Base-by-base conservation (phyloP, 2,113 vertebrate species). In the Vulpes vulpes region DNA sequence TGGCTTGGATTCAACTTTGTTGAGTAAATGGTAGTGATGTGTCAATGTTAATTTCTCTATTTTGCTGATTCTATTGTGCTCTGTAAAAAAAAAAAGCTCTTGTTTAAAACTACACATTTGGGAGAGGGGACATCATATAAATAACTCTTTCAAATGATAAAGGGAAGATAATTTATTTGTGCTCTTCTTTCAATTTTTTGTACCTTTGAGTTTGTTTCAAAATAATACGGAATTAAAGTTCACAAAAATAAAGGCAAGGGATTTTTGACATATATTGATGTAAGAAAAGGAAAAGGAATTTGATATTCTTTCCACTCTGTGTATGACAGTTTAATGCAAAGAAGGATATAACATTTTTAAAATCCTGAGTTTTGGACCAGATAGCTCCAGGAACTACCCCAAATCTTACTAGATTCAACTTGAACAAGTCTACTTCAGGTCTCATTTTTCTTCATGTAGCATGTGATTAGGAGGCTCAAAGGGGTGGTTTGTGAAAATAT, bases 131-230 rank as follows among this genome's bases (percentile, higher is more conserved):
- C 2, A 74, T 43, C 0, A 35, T 71, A 2, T 55, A 53, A 93
- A 71, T 32, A 53, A 30, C 1, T 22, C 16, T 93, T 97, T 74
- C 5, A 83, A 82, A 90, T 20, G 7, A 17, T 82, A 78, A 93
- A 51, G 4, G 8, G 10, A 78, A 90, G 59, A 25, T 32, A 30
- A 20, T 60, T 73, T n/a, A 62, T 22, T 62, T 94, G 15, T 76
- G 10, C 43, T 62, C 55, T 38, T 11, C 0, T 64, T 69, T 5
- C 1, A 64, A 78, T 22, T 14, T 96, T 38, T 67, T 80, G 8
- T 80, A 95, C 91, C 8, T 81, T 65, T 51, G 12, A 89, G 32
- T 49, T 89, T 22, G 0, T 82, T 92, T 96, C 17, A 86, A 89
- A 96, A 82, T 38, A 74, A 38, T 69, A 73, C 71, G 65, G 2